Evolutionary conservation across 2,113 vertebrate species (phyloP).

Genomic region (Drymodes brunneopygia): DNA sequence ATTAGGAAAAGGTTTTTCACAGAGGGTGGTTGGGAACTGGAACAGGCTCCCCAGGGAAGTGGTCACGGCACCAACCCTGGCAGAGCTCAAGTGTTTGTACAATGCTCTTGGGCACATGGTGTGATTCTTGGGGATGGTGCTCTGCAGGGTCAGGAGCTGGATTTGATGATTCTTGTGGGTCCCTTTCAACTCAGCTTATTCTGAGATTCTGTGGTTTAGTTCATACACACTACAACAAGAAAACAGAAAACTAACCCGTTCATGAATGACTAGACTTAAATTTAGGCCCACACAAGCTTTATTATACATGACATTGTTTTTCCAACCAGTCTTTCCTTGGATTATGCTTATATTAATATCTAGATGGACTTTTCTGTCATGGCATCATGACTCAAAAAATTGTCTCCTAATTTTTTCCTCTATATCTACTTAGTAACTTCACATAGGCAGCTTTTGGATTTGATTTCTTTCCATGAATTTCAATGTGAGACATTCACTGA

Average conservation of each 20-base stretch:
- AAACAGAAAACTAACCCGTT: background rate
- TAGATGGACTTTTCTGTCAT: background rate
- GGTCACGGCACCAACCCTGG: background rate
- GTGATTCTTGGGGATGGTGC: background rate
- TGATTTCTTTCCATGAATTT: background rate
- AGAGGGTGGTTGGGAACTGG: background rate
- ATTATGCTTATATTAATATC: background rate
- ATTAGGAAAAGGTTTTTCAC: background rate
- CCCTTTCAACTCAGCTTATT: background rate
- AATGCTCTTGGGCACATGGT: background rate
- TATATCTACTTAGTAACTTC: background rate
- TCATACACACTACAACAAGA: background rate
- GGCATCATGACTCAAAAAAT: background rate
- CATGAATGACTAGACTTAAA: background rate
- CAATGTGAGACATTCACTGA: background rate
- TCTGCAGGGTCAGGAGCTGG: too few relatives aligned
- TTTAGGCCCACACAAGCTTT: background rate
- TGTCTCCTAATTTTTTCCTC: fast-evolving
- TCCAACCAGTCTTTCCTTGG: background rate
- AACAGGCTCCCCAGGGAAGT: background rate
- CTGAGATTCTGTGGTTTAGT: background rate
- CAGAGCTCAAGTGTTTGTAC: background rate
- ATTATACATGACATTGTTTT: background rate
- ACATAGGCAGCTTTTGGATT: background rate
- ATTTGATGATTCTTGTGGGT: background rate